Evolutionary conservation across 2,797 vertebrate species (phyloP).

Genomic region (Australoheros facetus): DNA sequence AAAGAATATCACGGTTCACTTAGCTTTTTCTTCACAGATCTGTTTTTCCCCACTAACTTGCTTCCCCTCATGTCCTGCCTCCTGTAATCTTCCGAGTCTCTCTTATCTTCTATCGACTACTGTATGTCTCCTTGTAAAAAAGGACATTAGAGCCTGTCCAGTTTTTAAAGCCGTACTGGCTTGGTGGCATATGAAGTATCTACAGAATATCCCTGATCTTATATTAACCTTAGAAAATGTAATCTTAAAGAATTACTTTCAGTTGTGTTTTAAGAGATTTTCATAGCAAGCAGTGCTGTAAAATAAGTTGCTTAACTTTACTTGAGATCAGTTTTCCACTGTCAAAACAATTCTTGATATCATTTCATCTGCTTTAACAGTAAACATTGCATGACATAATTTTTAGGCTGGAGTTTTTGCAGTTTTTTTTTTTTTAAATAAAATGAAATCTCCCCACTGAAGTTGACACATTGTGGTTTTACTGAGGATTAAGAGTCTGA

Average conservation of each 20-base stretch:
- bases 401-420: not conserved
- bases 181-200: not conserved
- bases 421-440: not conserved
- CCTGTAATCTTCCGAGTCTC: not conserved
- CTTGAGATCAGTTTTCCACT: not conserved
- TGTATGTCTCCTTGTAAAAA: not conserved
- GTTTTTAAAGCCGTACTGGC: not conserved
- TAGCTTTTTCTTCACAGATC: conserved; percentile 10
- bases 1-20: conserved; percentile 22
- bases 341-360: not conserved
- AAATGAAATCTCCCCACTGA: not conserved
- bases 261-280: not conserved
- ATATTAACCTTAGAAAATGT: not conserved
- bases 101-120: not conserved
- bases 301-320: no score
- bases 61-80: not conserved
- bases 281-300: no score
- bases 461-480: conserved; percentile 11
- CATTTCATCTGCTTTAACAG: not conserved
- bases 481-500: not conserved
- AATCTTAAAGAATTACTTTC: not conserved
- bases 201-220: not conserved
- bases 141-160: not conserved
- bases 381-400: not conserved
- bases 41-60: conserved; percentile 8